Conservation (phyloP, 2,888 invertebrate genomes). For the Caenorhabditis angaria region DNA sequence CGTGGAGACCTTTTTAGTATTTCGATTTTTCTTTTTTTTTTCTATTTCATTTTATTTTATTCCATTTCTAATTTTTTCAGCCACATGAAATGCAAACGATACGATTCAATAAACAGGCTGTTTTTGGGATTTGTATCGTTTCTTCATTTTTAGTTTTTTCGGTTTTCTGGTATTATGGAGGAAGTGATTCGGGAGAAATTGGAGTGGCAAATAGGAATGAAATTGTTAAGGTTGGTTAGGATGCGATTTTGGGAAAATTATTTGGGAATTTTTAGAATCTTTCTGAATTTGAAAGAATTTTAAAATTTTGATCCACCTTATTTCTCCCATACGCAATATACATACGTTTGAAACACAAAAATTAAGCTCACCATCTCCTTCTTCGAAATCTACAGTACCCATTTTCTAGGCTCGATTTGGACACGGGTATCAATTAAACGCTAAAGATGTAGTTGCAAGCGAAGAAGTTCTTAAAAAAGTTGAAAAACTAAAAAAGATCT, state of each 20-base stretch:
- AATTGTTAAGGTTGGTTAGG: background rate
- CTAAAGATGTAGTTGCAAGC: background rate
- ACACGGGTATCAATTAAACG: background rate
- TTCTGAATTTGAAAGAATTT: too few relatives aligned
- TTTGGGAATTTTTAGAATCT: background rate
- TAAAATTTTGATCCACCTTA: too few relatives aligned
- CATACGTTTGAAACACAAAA: too few relatives aligned
- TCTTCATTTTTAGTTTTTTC: slow-evolving; percentile 41
- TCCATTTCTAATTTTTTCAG: slow-evolving; percentile 27
- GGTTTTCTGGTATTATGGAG: slow-evolving; percentile 19
- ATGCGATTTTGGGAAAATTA: background rate
- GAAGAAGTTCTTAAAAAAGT: slow-evolving; percentile 7
- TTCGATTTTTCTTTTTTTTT: slow-evolving; percentile 8
- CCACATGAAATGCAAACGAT: slow-evolving; percentile 52
- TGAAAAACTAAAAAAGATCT: slow-evolving; percentile 12
- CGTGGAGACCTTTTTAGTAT: background rate
- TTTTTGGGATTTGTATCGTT: slow-evolving; percentile 37
- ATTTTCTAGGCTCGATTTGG: background rate
- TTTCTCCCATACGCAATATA: too few relatives aligned
- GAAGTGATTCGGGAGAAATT: background rate
- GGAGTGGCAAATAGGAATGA: background rate
- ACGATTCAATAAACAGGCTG: slow-evolving; percentile 45
- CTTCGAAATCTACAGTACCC: too few relatives aligned
- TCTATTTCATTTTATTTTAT: background rate
- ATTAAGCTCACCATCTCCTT: too few relatives aligned